Conservation (phyloP, 2,113 vertebrate genomes). For the Gopherus flavomarginatus region DNA sequence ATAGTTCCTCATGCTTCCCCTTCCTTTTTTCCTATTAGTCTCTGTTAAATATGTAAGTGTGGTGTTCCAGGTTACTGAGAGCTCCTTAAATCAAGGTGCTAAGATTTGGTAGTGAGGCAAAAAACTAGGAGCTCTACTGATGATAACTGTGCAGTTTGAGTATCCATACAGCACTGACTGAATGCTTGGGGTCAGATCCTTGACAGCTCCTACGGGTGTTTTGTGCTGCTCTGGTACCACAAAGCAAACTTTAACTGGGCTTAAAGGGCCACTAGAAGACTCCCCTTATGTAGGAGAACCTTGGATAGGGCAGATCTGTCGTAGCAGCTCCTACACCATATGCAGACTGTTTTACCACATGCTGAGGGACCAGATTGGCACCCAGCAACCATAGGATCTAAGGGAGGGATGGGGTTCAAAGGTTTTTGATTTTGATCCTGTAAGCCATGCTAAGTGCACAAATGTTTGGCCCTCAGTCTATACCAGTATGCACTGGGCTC, state of each 20-base stretch:
- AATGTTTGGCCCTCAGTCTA: not conserved
- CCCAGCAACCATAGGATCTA: not conserved
- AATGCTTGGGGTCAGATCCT: constrained; percentile 63
- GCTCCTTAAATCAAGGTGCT: constrained; percentile 68
- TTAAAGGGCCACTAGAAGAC: constrained; percentile 20
- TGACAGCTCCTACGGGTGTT: constrained; percentile 12
- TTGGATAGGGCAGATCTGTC: not conserved
- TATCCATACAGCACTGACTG: constrained; percentile 72
- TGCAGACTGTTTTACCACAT: not conserved
- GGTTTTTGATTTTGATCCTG: not conserved
- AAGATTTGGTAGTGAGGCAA: constrained; percentile 60
- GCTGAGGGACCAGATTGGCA: not conserved
- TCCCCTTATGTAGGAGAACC: not conserved
- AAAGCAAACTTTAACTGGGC: constrained; percentile 37
- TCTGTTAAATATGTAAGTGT: constrained; percentile 76
- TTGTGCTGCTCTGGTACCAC: constrained; percentile 52
- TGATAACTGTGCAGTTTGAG: constrained; percentile 67
- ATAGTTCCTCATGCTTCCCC: not conserved
- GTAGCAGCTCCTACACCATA: not conserved
- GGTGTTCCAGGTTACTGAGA: constrained; percentile 67
- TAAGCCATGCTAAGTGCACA: not conserved
- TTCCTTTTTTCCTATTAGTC: constrained; percentile 66
- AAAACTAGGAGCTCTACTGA: constrained; percentile 59
- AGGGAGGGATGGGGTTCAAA: not conserved
- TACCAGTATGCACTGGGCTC: not conserved